phyloP scores from a whole-genome alignment of 2,797 vertebrate species.

The Gymnopithys bicolor region DNA sequence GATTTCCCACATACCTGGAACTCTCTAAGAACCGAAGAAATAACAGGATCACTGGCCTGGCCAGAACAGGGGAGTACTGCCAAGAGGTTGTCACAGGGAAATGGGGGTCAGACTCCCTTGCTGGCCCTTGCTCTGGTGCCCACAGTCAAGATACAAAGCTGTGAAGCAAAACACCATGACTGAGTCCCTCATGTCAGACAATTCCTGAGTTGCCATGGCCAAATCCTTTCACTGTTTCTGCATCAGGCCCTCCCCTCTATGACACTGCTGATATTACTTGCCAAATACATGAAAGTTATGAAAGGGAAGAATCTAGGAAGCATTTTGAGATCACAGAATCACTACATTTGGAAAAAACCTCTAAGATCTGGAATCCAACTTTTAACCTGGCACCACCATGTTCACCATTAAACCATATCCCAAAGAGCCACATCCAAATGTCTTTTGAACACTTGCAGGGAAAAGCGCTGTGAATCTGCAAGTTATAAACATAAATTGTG shows the following conservation, averaged over 20 bases:
- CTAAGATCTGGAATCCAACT: background rate
- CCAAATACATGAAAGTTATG: background rate
- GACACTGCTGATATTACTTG: background rate
- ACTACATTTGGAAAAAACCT: background rate
- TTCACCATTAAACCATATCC: rapidly evolving
- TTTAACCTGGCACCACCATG: background rate
- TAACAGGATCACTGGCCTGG: background rate
- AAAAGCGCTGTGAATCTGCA: background rate
- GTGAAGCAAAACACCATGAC: background rate
- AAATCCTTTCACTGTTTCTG: background rate
- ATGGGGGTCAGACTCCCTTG: rapidly evolving
- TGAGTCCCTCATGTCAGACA: rapidly evolving
- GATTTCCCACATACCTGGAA: background rate
- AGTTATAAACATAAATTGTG: background rate
- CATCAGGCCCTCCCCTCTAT: background rate
- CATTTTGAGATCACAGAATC: background rate
- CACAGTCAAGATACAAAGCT: background rate
- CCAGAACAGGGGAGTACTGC: background rate
- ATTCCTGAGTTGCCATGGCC: background rate
- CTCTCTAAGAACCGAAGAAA: background rate
- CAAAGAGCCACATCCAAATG: background rate
- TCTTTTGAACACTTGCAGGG: background rate
- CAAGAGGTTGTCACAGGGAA: background rate
- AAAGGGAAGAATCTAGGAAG: background rate
- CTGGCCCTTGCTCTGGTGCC: background rate